A percentile compares a stretch with the other conserved stretches of the same genome.
Conservation (phyloP, 2,113 vertebrate species). For the Amblyornis subalaris region DNA sequence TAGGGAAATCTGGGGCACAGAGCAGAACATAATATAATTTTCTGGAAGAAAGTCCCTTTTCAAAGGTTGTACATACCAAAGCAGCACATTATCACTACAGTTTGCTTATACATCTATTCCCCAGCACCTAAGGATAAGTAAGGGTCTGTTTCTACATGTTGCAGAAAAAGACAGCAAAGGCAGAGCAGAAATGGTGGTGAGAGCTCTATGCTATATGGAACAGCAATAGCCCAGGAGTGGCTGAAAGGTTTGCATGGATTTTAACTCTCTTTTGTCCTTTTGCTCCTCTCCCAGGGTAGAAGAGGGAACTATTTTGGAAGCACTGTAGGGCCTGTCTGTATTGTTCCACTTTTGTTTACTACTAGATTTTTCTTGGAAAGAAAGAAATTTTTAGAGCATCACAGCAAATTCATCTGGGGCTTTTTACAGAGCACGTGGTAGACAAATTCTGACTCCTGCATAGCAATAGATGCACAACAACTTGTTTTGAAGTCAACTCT, state of each 20-base stretch:
- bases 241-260: background rate
- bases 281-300: background rate
- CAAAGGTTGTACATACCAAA: background rate
- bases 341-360: background rate
- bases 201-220: background rate
- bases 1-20: background rate
- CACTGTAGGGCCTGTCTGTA: background rate
- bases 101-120: background rate
- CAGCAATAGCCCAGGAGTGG: background rate
- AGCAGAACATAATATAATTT: background rate
- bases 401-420: background rate
- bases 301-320: background rate
- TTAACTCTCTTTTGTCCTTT: background rate
- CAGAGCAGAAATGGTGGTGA: background rate
- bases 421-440: background rate
- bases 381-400: background rate
- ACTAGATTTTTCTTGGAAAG: background rate
- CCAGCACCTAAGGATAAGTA: background rate
- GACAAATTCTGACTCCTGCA: background rate
- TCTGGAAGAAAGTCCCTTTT: background rate
- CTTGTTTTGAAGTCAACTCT: background rate
- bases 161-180: background rate
- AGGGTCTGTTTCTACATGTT: background rate
- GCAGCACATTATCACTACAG: background rate
- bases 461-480: background rate